These are phyloP conservation scores for Drosophila truncata DNA, from an alignment of 1,140 invertebrate species.

Conservation along the genomic window DNA sequence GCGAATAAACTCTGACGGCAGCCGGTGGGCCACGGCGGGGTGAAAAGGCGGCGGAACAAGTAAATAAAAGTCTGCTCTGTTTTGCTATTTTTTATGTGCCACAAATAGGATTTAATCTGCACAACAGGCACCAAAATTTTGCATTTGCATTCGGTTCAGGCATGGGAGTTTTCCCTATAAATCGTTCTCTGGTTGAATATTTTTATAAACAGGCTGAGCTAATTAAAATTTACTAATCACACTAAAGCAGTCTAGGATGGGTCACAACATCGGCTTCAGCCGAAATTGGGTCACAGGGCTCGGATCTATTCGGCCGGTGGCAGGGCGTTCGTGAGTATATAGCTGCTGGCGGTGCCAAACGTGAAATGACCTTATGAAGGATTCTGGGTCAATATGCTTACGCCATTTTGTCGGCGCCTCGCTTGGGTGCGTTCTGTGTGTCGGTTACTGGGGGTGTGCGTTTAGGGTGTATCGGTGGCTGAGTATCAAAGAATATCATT, in stretches of 20 bases:
- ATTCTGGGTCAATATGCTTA: slow-evolving; percentile 81
- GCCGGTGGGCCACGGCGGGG: slow-evolving; percentile 1
- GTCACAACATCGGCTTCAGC: slow-evolving; percentile 54
- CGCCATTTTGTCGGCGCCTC: slow-evolving; percentile 60
- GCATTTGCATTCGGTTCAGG: slow-evolving; percentile 5
- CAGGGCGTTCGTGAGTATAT: slow-evolving; percentile 1
- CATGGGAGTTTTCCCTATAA: neutral
- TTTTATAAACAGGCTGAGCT: slow-evolving; percentile 5
- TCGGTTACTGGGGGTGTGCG: slow-evolving; percentile 12
- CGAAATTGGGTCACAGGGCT: slow-evolving; percentile 65
- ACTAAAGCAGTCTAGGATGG: slow-evolving; percentile 13
- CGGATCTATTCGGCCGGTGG: slow-evolving; percentile 21
- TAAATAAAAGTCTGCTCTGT: slow-evolving; percentile 32
- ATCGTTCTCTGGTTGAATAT: slow-evolving; percentile 22
- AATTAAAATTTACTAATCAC: slow-evolving; percentile 50
- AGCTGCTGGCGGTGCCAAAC: slow-evolving; percentile 23
- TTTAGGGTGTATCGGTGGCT: slow-evolving; percentile 8
- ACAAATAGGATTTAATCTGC: slow-evolving; percentile 58
- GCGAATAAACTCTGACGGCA: slow-evolving; percentile 73
- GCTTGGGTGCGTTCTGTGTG: slow-evolving; percentile 31
- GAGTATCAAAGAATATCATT: slow-evolving; percentile 46
- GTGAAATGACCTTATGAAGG: slow-evolving; percentile 77
- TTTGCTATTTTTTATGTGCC: slow-evolving; percentile 40
- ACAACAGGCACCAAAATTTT: slow-evolving; percentile 16
- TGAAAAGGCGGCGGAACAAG: neutral